A percentile compares a stretch with the other conserved stretches of the same genome.
phyloP scores from a whole-genome alignment of 2,113 vertebrate species.

The Heterocephalus glaber region DNA sequence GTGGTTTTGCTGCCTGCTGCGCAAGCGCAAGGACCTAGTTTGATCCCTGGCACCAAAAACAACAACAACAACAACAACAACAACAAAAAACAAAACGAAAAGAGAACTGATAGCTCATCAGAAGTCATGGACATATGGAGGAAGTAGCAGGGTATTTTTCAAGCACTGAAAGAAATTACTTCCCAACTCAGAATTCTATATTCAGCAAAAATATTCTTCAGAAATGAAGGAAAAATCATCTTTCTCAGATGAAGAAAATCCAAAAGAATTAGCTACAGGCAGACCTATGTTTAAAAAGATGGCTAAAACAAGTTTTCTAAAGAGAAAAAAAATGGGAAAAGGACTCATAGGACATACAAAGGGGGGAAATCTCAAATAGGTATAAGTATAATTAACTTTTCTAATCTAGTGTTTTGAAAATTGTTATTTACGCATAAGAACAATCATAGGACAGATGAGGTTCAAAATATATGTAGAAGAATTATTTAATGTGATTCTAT shows the following conservation, averaged over 20 bases:
- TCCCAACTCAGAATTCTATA: constrained; percentile 31
- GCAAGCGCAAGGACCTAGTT: too few relatives aligned
- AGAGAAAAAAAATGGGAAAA: background rate
- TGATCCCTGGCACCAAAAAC: too few relatives aligned
- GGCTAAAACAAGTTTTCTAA: background rate
- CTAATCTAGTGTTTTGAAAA: background rate
- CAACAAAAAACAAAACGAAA: too few relatives aligned
- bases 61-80: too few relatives aligned
- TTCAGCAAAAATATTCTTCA: constrained; percentile 17
- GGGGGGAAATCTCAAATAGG: background rate
- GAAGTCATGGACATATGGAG: background rate
- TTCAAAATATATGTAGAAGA: background rate
- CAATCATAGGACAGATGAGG: background rate
- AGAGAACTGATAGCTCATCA: background rate
- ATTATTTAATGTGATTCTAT: background rate
- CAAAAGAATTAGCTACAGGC: background rate
- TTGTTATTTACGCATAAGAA: background rate
- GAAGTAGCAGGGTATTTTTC: background rate
- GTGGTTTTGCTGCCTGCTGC: too few relatives aligned
- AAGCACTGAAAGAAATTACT: background rate
- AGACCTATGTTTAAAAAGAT: background rate
- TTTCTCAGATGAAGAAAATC: background rate
- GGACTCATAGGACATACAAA: background rate
- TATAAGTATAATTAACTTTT: background rate
- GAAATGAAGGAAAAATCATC: background rate